A percentile compares a stretch with the other conserved stretches of the same genome.
Conservation (phyloP, 2,797 vertebrate genomes). For the Catamblyrhynchus diadema region DNA sequence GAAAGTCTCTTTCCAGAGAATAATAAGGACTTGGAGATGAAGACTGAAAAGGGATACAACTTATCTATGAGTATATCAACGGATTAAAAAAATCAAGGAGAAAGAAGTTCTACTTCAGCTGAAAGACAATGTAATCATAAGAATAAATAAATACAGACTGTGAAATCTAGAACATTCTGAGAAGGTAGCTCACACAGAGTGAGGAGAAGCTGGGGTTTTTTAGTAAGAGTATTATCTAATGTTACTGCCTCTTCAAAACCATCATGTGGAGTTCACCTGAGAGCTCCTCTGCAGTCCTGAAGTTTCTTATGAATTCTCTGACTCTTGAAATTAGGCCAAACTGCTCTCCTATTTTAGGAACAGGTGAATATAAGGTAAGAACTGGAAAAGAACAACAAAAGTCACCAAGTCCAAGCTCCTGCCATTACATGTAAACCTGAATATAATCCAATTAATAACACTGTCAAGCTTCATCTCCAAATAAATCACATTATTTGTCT, state of each 20-base stretch:
- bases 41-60: not conserved
- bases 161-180: not conserved
- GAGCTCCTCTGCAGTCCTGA: not conserved
- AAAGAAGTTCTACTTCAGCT: not conserved
- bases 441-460: not conserved
- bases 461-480: not conserved
- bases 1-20: not conserved
- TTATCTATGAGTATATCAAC: not conserved
- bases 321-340: not conserved
- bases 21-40: not conserved
- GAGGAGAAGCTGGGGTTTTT: rapidly evolving
- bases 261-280: not conserved
- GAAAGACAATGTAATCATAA: not conserved
- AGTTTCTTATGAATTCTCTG: not conserved
- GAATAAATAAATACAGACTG: not conserved
- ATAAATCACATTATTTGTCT: not conserved
- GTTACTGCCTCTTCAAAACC: not conserved
- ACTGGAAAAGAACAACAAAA: not conserved
- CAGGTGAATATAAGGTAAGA: not conserved
- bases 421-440: not conserved
- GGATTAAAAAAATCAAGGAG: not conserved
- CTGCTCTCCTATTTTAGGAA: not conserved
- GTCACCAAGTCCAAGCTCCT: not conserved
- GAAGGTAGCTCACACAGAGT: not conserved
- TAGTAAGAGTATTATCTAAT: not conserved